phyloP scores from a whole-genome alignment of 2,113 vertebrate species.

The Oreochromis aureus region DNA sequence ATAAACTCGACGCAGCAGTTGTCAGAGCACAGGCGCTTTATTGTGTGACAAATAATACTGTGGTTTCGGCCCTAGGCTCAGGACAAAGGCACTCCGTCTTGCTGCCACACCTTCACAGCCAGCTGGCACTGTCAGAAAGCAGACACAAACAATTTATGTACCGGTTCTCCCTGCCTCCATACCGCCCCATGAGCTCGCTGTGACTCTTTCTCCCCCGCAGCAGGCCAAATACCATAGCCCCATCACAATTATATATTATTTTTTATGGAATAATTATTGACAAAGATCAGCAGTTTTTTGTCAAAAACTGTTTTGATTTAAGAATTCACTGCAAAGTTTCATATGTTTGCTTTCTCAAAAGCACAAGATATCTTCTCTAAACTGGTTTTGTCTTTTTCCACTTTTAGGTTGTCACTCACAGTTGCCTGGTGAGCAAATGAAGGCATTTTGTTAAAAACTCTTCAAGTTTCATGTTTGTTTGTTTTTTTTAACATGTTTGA shows the following conservation, averaged over 20 bases:
- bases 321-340: neutral
- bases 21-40: neutral
- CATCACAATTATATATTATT: neutral
- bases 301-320: neutral
- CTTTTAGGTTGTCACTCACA: neutral
- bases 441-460: neutral
- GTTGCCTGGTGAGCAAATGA: neutral
- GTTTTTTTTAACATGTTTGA: neutral
- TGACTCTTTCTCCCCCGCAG: neutral
- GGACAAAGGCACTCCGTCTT: fast-evolving
- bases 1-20: neutral
- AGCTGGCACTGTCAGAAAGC: neutral
- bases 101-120: neutral
- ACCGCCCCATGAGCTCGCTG: neutral
- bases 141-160: neutral
- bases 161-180: fast-evolving
- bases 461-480: neutral
- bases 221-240: neutral
- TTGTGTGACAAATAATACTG: neutral
- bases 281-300: neutral
- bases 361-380: neutral
- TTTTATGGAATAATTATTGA: neutral
- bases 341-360: neutral
- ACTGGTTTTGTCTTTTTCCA: neutral
- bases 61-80: fast-evolving